Conservation (phyloP, 2,888 invertebrate genomes). For the Sinotaia quadrata region DNA sequence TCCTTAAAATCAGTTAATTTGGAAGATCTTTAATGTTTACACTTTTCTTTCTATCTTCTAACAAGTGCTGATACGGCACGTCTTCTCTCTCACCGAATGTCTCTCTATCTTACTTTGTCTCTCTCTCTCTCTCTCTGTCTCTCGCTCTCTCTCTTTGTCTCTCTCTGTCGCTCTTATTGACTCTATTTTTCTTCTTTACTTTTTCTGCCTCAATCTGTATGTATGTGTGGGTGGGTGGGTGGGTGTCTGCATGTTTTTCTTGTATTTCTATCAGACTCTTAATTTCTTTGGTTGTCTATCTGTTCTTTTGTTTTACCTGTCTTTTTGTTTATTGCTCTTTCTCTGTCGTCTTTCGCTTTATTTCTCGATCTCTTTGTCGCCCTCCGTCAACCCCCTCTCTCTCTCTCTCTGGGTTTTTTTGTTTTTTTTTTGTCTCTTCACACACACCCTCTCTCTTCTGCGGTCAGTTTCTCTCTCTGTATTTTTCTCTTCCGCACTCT, state of each 20-base stretch:
- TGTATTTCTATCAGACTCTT: not conserved
- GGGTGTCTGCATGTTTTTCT: not conserved
- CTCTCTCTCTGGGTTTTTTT: slow-evolving; percentile 1
- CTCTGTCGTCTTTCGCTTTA: too few relatives aligned
- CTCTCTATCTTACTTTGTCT: not conserved
- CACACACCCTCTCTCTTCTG: not conserved
- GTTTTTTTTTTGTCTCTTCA: not conserved
- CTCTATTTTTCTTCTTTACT: slow-evolving; percentile 1
- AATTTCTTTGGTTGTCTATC: not conserved
- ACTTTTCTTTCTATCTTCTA: too few relatives aligned
- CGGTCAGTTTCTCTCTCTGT: not conserved
- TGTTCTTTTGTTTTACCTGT: not conserved
- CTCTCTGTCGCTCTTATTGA: not conserved
- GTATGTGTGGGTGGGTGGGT: not conserved
- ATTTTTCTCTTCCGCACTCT: not conserved
- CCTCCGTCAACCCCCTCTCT: too few relatives aligned
- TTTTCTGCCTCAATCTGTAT: not conserved
- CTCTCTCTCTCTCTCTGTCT: too few relatives aligned
- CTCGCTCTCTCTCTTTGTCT: slow-evolving; percentile 1
- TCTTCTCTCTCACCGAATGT: not conserved
- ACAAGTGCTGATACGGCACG: too few relatives aligned
- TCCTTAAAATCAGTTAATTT: too few relatives aligned
- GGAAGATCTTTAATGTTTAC: too few relatives aligned
- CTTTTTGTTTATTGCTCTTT: too few relatives aligned
- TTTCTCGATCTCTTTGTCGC: too few relatives aligned